phyloP scores from a whole-genome alignment of 2,888 invertebrate genomes.

The Autographa pulchrina region DNA sequence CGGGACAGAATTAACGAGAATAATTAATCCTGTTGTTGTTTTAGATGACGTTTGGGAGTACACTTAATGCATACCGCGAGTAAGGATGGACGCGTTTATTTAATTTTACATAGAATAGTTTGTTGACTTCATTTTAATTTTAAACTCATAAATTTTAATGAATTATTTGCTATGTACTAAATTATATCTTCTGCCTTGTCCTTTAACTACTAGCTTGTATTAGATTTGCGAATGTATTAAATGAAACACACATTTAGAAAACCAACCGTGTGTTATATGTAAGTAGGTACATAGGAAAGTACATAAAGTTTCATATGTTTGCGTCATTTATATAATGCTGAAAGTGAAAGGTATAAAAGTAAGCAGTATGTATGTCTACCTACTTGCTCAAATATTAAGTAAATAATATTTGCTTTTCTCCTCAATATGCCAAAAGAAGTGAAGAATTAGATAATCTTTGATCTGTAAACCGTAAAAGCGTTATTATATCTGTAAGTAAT shows the following conservation, averaged over 20 bases:
- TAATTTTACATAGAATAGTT: conserved; percentile 1
- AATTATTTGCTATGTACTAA: background rate
- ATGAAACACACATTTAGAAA: too few relatives aligned
- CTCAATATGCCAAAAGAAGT: background rate
- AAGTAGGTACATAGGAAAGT: too few relatives aligned
- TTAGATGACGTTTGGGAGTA: conserved; percentile 25
- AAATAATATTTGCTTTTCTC: background rate
- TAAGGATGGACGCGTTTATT: background rate
- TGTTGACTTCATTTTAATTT: background rate
- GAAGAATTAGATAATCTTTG: background rate
- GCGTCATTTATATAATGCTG: background rate
- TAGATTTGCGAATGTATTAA: background rate
- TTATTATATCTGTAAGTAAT: background rate
- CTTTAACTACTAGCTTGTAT: background rate
- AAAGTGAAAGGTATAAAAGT: background rate
- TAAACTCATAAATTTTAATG: background rate
- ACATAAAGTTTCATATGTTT: too few relatives aligned
- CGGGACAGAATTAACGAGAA: conserved; percentile 19
- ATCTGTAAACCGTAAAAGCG: background rate
- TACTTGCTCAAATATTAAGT: background rate
- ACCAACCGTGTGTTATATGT: too few relatives aligned
- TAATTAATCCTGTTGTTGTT: conserved; percentile 44
- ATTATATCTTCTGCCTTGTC: background rate
- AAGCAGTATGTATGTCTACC: background rate
- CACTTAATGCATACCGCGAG: conserved; percentile 8